Conservation (phyloP, 2,888 invertebrate genomes). For the Sepioteuthis lessoniana region DNA sequence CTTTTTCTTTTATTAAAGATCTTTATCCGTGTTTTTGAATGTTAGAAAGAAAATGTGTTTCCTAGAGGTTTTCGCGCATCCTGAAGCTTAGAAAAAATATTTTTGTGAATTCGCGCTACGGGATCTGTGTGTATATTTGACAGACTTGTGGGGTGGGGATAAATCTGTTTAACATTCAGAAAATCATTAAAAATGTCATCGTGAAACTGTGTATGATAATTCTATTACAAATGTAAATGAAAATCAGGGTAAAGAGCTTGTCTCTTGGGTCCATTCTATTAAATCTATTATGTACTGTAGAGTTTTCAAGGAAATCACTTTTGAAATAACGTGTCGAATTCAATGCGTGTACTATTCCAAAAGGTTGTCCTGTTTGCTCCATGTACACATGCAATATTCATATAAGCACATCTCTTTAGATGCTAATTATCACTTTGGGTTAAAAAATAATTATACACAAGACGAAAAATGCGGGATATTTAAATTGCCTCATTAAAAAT, state of each 20-base stretch:
- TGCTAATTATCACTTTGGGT: neutral
- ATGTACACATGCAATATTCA: neutral
- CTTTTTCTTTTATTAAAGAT: too few species aligned
- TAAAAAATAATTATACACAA: neutral
- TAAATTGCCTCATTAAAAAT: neutral
- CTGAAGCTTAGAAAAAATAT: too few species aligned
- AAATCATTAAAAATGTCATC: neutral
- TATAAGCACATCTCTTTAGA: neutral
- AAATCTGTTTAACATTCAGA: neutral
- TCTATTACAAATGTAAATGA: neutral
- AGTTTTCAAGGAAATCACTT: neutral
- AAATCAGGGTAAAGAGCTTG: neutral
- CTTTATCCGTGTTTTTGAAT: too few species aligned
- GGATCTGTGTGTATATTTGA: too few species aligned
- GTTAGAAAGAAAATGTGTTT: too few species aligned
- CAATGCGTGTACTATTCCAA: neutral
- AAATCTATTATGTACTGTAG: neutral
- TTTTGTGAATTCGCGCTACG: too few species aligned
- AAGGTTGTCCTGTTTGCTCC: neutral
- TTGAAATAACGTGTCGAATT: neutral
- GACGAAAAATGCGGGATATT: neutral
- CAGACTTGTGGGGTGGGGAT: too few species aligned
- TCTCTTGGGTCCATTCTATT: fast-evolving
- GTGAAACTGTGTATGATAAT: neutral
- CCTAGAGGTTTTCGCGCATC: too few species aligned